Evolutionary conservation across 2,797 vertebrate genomes (phyloP).

Genomic region (Psittacula echo): DNA sequence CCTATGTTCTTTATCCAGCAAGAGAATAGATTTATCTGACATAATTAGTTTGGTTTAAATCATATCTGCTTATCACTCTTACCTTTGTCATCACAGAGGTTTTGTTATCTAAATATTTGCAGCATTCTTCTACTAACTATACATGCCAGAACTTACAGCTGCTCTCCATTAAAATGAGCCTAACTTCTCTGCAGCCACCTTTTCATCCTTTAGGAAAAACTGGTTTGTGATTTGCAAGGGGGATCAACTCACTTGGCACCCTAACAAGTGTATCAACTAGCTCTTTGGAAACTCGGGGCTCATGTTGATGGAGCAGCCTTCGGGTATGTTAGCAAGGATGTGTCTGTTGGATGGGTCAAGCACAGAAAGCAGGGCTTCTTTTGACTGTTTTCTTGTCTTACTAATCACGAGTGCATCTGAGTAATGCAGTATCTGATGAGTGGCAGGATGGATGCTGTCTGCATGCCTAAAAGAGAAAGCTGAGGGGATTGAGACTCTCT

Average conservation of each 20-base stretch:
- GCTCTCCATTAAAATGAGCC: background rate
- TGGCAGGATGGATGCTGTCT: background rate
- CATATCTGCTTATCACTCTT: slow-evolving; percentile 33
- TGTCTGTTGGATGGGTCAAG: background rate
- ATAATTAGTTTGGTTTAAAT: slow-evolving; percentile 49
- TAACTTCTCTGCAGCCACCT: background rate
- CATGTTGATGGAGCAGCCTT: background rate
- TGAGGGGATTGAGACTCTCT: background rate
- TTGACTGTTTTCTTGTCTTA: background rate
- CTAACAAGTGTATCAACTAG: background rate
- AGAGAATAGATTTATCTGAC: slow-evolving; percentile 20
- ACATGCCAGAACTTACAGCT: slow-evolving; percentile 18
- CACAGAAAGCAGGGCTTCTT: background rate
- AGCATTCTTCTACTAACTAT: background rate
- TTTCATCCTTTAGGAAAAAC: background rate
- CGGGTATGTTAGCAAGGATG: background rate
- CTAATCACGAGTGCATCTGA: background rate
- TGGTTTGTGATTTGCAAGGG: background rate
- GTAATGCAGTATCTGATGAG: background rate
- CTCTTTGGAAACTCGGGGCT: background rate
- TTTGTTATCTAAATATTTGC: slow-evolving; percentile 47
- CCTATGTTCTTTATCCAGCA: slow-evolving; percentile 54
- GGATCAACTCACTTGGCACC: background rate
- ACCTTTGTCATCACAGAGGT: slow-evolving; percentile 40
- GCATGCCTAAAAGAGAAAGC: background rate